Evolutionary conservation across 2,797 vertebrate species (phyloP).

Genomic region (Zalophus californianus): DNA sequence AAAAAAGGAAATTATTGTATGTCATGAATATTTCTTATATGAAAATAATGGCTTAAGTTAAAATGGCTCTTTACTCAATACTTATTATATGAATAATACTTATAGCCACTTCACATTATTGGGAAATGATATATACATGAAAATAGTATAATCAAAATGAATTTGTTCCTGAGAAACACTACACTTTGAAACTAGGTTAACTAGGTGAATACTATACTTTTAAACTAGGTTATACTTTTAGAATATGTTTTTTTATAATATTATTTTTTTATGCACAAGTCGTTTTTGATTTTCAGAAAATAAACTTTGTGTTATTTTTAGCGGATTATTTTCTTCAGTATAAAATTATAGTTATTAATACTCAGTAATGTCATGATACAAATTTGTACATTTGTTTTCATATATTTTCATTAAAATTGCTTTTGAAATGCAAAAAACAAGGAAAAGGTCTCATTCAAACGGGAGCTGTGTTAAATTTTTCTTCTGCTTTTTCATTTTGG

Average conservation of each 20-base stretch:
- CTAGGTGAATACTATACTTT: not conserved
- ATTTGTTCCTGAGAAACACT: not conserved
- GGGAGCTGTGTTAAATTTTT: not conserved
- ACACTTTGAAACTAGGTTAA: not conserved
- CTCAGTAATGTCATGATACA: not conserved
- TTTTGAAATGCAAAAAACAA: not conserved
- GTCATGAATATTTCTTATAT: not conserved
- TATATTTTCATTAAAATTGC: not conserved
- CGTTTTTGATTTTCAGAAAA: constrained; percentile 18
- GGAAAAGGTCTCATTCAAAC: not conserved
- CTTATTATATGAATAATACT: not conserved
- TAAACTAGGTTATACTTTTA: not conserved
- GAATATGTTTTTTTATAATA: not conserved
- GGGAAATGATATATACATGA: not conserved
- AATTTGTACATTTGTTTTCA: not conserved
- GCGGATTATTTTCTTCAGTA: not conserved
- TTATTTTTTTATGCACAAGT: not conserved
- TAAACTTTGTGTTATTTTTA: not conserved
- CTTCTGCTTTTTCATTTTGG: not conserved
- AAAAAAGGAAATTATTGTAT: not conserved
- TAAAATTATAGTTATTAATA: not conserved
- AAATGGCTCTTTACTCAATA: not conserved
- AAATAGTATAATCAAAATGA: not conserved
- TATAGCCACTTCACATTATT: not conserved
- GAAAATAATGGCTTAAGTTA: not conserved